Evolutionary conservation across 2,797 vertebrate genomes (phyloP), one percentile per base, ranked within the genome.

Genomic region (Xiphophorus birchmanni): DNA sequence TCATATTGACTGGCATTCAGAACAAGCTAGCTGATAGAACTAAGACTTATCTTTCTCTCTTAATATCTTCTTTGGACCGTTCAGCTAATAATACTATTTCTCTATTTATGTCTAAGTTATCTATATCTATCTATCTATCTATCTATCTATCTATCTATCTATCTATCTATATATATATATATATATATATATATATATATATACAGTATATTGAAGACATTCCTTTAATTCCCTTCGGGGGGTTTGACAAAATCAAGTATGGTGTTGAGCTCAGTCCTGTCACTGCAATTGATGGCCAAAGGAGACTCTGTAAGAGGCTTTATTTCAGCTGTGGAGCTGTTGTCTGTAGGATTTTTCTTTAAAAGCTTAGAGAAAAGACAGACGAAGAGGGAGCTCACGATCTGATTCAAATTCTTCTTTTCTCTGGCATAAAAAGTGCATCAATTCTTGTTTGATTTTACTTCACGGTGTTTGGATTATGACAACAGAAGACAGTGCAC

Each of bases 211-310:
- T 26, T 3, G n/a, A 29, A 58, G 15, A 35, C 80, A 86, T 71
- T 88, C 77, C 84, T 87, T 87, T 76, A 88, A 85, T 77, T 91
- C 87, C 90, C 85, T 84, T 85, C 17, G 15, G 18, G 2, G 80
- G 80, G 40, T 79, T 81, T 93, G 83, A 82, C 80, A 85, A 91
- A 92, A 91, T 93, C 85, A 92, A 91, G 90, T 83, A 84, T 35
- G 58, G 87, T 89, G 88, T 93, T 93, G 88, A 93, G 93, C 87
- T 88, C 93, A 91, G 92, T 92, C 92, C 87, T 84, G 89, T 90
- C 92, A 88, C 83, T 75, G 86, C 82, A 65, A 83, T 81, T 88
- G 92, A 91, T 72, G 80, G 85, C 87, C 92, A 87, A 90, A 91
- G 88, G 90, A 84, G 87, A 88, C 90, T 92, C 82, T 84, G 79